These are phyloP conservation scores for Trachops cirrhosus DNA, from an alignment of 2,797 vertebrate genomes.

Conservation along the genomic window DNA sequence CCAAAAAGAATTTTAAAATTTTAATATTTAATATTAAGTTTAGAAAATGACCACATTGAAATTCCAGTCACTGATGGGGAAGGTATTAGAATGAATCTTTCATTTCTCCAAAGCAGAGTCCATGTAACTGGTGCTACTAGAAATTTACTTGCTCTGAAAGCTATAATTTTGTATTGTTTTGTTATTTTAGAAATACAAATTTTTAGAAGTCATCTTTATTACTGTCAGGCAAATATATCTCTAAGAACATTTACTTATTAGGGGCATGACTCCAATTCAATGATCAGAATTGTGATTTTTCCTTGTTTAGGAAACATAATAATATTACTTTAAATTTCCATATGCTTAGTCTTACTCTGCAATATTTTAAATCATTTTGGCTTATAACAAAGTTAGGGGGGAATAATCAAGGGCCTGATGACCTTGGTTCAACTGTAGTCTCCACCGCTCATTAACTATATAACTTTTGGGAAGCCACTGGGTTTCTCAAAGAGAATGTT, in stretches of 20 bases:
- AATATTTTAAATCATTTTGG: neutral
- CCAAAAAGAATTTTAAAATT: neutral
- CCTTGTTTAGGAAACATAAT: neutral
- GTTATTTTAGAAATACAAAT: neutral
- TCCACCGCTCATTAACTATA: neutral
- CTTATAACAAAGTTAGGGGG: neutral
- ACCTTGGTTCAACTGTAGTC: neutral
- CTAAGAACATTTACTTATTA: slow-evolving; percentile 29
- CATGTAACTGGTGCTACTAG: neutral
- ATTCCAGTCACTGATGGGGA: neutral
- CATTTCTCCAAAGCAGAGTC: slow-evolving; percentile 27
- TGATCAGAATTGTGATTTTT: neutral
- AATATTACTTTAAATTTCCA: neutral
- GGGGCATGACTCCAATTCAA: neutral
- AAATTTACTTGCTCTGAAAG: slow-evolving; percentile 17
- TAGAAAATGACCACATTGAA: neutral
- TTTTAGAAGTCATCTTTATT: neutral
- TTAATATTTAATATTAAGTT: slow-evolving; percentile 30
- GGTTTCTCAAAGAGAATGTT: neutral
- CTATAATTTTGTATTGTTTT: neutral
- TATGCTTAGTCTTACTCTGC: neutral
- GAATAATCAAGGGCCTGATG: neutral
- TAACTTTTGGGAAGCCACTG: neutral
- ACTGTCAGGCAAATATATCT: neutral
- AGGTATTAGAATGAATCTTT: slow-evolving; percentile 10